Evolutionary conservation across 2,888 invertebrate genomes (phyloP), one percentile per base, ranked within the genome.

Genomic region (Aethes cnicana): DNA sequence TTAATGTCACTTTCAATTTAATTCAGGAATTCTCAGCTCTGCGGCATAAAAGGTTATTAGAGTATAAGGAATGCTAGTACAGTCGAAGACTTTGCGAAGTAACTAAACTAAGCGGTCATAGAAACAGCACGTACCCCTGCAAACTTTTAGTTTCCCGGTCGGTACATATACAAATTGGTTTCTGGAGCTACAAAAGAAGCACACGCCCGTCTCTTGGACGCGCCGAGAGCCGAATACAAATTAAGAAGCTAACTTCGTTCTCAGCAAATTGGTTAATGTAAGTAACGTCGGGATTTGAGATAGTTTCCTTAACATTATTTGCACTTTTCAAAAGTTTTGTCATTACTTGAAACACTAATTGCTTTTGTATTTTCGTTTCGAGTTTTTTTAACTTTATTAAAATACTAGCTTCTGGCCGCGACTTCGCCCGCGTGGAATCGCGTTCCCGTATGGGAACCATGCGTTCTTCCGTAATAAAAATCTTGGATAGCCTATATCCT

Each of bases 1-100:
- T 87, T 85, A 82, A 81, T 77, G 82, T 84, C 86, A 84, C 81
- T 82, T 85, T 80, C 68, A 74, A 74, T 82, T 84, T 83, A 82
- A 84, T 84, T 79, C 75, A 63, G 64, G 76, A 77, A 84, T 82
- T 80, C 81, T 80, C 79, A 68, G 62, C 68, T 68, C 67, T 68
- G 69, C 74, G 68, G 70, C 68, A 68, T 67, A 68, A 74, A 74
- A 70, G 71, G 74, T 72, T 68, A 76, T 74, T 75, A 70, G 69
- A 41, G 25, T 33, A 49, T 54, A 55, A 47, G 48, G 46, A 44
- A 53, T 26, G 41, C 23, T 26, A 53, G 41, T 26, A 20, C 16
- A 28, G 28, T 28, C 9, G 4, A 23, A 8, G 20, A 28, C 25
- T 41, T 23, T 47, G 41, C 39, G 20, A 53, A 47, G 70, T 71